Evolutionary conservation across 2,113 vertebrate species (phyloP), one percentile per base, ranked within the genome.

Genomic region (Aleadryas rufinucha): DNA sequence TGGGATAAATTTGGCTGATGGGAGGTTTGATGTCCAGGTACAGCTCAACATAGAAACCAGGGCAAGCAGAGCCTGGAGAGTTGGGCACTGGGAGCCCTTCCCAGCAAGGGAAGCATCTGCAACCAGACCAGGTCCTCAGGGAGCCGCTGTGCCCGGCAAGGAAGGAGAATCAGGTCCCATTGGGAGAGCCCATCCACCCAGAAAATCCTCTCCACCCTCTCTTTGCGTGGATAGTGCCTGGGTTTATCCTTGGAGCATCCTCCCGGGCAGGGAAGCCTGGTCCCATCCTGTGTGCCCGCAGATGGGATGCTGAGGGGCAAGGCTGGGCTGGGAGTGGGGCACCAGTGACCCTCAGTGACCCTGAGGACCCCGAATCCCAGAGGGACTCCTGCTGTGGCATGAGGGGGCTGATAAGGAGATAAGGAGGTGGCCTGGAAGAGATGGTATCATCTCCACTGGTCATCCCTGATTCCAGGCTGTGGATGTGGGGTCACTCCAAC

Each of bases 81-180:
- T 10, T 89, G 84, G 84, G 74, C 39, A 3, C 44, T 59, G 31
- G 66, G 52, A 70, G 77, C 69, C 3, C 0, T 45, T 87, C 74
- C 54, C 66, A 49, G 83, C 56, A 44, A 47, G 53, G 86, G 66
- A 47, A 53, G 19, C 4, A 2, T 63, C 90, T 81, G 80, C 80
- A 74, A 24, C 28, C 80, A 42, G 83, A 50, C 3, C 71, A 22
- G 49, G 11, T 76, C 78, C 87, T 64, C 7, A 3, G 65, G 61
- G 76, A 50, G 47, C 39, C 0, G 0, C 14, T 7, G 68, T 60
- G 50, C 60, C 45, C 0, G 0, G 56, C 54, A 33, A 16, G 41
- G 47, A 72, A 56, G n/a, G 87, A 79, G 63, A 56, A 18, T n/a
- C 0, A 0, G 10, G n/a, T 68, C 76, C 89, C 35, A 0, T 0